Evolutionary conservation across 92 coral and sea anemone genomes (phyloP).

Genomic region (Anthopleura xanthogrammica): DNA sequence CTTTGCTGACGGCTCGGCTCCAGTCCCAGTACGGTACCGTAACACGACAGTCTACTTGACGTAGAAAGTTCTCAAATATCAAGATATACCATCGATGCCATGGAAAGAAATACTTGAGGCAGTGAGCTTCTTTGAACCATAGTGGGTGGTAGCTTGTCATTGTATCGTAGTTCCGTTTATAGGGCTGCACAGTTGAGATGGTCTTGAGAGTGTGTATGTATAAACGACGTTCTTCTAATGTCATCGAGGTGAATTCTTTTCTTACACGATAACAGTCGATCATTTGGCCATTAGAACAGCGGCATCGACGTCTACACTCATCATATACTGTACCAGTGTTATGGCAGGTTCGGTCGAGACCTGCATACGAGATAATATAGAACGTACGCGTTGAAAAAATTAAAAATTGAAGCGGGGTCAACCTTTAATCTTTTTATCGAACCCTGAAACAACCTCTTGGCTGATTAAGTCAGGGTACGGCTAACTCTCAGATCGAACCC

Average conservation of each 20-base stretch:
- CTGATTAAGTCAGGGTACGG: not conserved
- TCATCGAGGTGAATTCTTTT: constrained; percentile 78
- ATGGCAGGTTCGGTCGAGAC: constrained; percentile 9
- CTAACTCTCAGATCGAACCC: too few species aligned
- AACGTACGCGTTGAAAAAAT: too few species aligned
- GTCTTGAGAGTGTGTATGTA: constrained; percentile 61
- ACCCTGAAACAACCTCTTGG: too few species aligned
- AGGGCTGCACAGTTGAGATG: constrained; percentile 55
- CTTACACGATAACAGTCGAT: constrained; percentile 74
- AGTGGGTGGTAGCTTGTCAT: constrained; percentile 49
- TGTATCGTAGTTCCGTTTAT: constrained; percentile 54
- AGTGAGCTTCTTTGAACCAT: constrained; percentile 58
- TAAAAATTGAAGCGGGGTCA: not conserved
- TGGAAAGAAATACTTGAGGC: constrained; percentile 75
- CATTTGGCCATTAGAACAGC: constrained; percentile 53
- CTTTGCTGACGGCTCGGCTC: constrained; percentile 61
- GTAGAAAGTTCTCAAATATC: constrained; percentile 77
- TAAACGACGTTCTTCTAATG: constrained; percentile 61
- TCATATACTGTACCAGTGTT: constrained; percentile 45
- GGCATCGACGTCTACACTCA: constrained; percentile 70
- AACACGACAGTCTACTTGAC: constrained; percentile 78
- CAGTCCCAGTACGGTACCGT: constrained; percentile 97
- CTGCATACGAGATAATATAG: not conserved
- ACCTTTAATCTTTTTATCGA: too few species aligned
- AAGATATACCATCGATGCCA: constrained; percentile 95